Base-by-base conservation (phyloP, 2,113 vertebrate genomes). In the Proterorhinus semilunaris region DNA sequence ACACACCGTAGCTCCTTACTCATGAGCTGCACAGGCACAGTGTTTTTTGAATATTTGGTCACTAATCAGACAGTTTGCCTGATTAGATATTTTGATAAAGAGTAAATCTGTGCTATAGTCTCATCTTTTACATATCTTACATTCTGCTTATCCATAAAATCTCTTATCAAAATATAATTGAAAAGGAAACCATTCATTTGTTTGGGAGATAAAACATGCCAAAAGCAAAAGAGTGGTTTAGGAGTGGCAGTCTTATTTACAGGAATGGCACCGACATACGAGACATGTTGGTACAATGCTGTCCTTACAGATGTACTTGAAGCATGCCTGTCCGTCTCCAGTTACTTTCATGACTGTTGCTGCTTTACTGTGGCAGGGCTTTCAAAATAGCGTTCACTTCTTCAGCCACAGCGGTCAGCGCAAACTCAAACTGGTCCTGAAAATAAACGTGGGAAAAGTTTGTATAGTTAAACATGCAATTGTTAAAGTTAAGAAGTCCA, bases 351-450 rank as follows among this genome's bases (percentile, higher is more conserved):
- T 58, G 64, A 45, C 42, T 43, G 21, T 42, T 8, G 52, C 64
- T 58, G 55, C 55, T 27, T 98, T 90, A 98, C 90, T 98, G 96
- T 0, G 97, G 96, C 85, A 98, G 90, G 0, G 96, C 96, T 89
- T 98, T 99, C 87, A 99, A 92, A 83, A 99, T 99, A 89, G 96
- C 97, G 0, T 99, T 99, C 76, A 99, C 98, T 76, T 99, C 98
- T 87, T 99, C 98, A 0, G 98, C 98, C 78, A 99, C 98, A 0
- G 95, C 96, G 0, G 97, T 99, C 87, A 99, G 90, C 0, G 96
- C 96, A 12, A 98, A 99, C 90, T 98, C 97, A 91, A 99, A 99
- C 92, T 99, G 98, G 88, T 98, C 98, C 98, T 99, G 76, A n/a
- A 58, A 17, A 69, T 2, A 8, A 15, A 43, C 15, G 36, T 65